phyloP scores from a whole-genome alignment of 2,888 invertebrate species.

The Hypena proboscidalis region DNA sequence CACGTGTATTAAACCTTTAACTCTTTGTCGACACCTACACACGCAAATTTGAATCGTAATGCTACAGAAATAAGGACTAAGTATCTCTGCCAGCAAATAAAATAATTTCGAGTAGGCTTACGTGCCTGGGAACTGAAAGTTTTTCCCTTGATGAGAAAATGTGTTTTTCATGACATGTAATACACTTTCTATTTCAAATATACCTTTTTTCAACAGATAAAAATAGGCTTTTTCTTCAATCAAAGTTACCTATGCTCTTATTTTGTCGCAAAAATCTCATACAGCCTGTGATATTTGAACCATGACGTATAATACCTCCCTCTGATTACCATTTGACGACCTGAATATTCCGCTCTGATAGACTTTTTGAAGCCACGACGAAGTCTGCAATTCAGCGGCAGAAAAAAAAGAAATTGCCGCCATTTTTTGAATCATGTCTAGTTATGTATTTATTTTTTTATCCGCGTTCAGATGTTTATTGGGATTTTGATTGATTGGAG shows the following conservation, averaged over 20 bases:
- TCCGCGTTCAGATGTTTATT: constrained; percentile 45
- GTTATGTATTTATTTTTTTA: constrained; percentile 40
- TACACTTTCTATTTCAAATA: constrained; percentile 39
- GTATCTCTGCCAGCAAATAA: constrained; percentile 43
- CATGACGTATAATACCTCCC: constrained; percentile 77
- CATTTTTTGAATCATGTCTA: constrained; percentile 56
- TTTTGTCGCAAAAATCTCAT: constrained; percentile 68
- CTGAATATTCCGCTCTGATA: constrained; percentile 78
- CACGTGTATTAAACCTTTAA: constrained; percentile 64
- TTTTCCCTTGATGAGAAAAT: constrained; percentile 56
- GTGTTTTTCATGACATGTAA: constrained; percentile 49
- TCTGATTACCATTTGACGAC: constrained; percentile 82
- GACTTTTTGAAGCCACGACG: constrained; percentile 72
- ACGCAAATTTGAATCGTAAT: constrained; percentile 43
- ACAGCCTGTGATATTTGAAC: constrained; percentile 80
- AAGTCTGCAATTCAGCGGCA: constrained; percentile 59
- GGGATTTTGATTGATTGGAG: constrained; percentile 53
- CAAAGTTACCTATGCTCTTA: constrained; percentile 62
- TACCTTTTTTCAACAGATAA: constrained; percentile 28
- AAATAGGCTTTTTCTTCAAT: constrained; percentile 43
- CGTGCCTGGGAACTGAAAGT: constrained; percentile 63
- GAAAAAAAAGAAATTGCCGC: constrained; percentile 63
- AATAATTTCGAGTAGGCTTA: constrained; percentile 62
- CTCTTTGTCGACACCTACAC: constrained; percentile 42
- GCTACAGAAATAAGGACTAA: constrained; percentile 25